Base-by-base conservation (phyloP, 2,797 vertebrate species). In the Tympanoctomys barrerae region DNA sequence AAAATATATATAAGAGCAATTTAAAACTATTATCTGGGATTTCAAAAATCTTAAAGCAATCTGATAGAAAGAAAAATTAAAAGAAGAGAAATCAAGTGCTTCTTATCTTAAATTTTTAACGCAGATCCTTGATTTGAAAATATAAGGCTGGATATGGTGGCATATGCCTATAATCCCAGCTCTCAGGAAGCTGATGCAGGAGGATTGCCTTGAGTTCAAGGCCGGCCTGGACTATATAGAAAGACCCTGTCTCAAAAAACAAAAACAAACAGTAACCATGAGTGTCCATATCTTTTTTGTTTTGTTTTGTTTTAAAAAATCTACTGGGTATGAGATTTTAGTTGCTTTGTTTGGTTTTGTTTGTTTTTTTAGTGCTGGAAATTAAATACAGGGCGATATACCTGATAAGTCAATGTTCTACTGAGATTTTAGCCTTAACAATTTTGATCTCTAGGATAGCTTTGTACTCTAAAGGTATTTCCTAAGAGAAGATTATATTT, bases 371-470 rank as follows among this genome's bases (percentile, higher is more conserved):
- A 22, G 22, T 79, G 52, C 5, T 93, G 18, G 33, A 22, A 24
- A 87, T 22, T 18, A 7, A 87, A 61, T 10, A 22, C 68, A 80
- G 22, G 33, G 11, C 22, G 19, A 31, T 24, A 2, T 5, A 42
- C 42, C 46, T 22, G 10, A 18, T 49, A 79, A 86, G 36, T 9
- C 57, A 1, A 36, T 16, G 42, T 61, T 61, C 59, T 61, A 61
- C 22, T 61, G 73, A 86, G 12, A 54, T 88, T 92, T 91, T 46
- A 83, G 33, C 89, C 90, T 94, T 70, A 54, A 42, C 79, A 94
- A 46, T 26, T 73, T 10, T 82, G 4, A 75, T 89, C 12, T 64
- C 62, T 33, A 88, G 42, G 8, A 54, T 68, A 92, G 18, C 31
- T 79, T 83, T 90, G 28, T 87, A 80, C 13, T 70, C 96, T 68